A percentile compares a stretch with the other conserved stretches of the same genome.
phyloP scores from a whole-genome alignment of 2,113 vertebrate genomes.

The Calidris pygmaea region DNA sequence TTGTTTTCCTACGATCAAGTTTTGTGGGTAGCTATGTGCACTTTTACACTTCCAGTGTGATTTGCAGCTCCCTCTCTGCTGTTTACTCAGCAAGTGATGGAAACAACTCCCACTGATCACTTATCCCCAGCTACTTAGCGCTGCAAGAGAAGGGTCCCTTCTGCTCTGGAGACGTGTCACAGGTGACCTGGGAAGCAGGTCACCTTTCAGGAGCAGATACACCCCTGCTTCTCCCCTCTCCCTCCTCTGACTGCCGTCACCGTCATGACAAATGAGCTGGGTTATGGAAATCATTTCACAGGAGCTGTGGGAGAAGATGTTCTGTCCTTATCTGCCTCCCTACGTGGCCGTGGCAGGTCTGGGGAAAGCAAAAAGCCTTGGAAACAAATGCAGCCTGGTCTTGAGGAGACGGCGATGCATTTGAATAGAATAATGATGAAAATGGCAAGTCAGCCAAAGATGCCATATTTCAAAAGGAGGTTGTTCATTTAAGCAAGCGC shows the following conservation, averaged over 20 bases:
- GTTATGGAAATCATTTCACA: not conserved
- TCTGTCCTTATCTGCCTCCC: not conserved
- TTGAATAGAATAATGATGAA: not conserved
- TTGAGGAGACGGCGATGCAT: rapidly evolving
- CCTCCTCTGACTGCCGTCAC: not conserved
- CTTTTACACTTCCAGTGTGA: not conserved
- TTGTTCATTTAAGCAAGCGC: not conserved
- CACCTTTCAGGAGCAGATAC: not conserved
- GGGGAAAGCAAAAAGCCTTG: not conserved
- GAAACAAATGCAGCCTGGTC: not conserved
- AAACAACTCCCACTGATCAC: not conserved
- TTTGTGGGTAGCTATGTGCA: not conserved
- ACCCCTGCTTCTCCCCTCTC: not conserved
- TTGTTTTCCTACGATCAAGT: not conserved
- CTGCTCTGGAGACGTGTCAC: not conserved
- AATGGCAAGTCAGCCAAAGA: not conserved
- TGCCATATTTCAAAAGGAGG: not conserved
- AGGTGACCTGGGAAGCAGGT: not conserved
- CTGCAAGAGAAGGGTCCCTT: not conserved
- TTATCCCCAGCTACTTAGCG: not conserved
- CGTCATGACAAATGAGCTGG: not conserved
- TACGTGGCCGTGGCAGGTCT: rapidly evolving
- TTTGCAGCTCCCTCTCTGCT: not conserved
- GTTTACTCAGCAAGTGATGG: not conserved
- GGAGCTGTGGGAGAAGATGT: not conserved